These are phyloP conservation scores for Drosophila gaucha DNA, from an alignment of 2,888 invertebrate genomes.

Conservation along the genomic window DNA sequence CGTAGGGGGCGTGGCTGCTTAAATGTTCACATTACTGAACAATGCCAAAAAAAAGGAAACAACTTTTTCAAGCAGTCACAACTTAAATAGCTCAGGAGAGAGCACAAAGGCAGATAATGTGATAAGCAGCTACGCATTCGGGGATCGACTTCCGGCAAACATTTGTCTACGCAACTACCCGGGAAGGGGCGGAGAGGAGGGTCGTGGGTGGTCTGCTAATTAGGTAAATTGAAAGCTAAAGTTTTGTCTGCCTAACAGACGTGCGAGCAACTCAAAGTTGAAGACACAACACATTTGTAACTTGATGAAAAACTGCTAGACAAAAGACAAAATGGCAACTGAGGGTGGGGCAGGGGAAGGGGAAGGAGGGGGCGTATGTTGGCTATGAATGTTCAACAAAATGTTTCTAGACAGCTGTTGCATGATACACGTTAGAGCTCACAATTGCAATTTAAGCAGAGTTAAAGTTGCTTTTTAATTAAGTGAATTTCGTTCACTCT, in stretches of 20 bases:
- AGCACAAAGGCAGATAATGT: constrained; percentile 51
- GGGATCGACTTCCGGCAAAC: constrained; percentile 20
- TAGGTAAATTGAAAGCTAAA: constrained; percentile 73
- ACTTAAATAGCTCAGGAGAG: constrained; percentile 55
- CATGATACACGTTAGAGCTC: background rate
- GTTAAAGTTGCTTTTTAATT: constrained; percentile 7
- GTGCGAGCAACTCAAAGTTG: constrained; percentile 17
- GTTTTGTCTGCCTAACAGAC: constrained; percentile 39
- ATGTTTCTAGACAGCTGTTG: constrained; percentile 1
- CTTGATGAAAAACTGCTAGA: constrained; percentile 9
- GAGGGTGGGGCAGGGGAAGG: background rate
- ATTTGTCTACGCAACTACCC: constrained; percentile 26
- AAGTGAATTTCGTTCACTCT: background rate
- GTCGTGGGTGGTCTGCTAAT: constrained; percentile 45
- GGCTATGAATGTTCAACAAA: background rate
- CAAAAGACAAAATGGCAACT: constrained; percentile 2
- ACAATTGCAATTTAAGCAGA: background rate
- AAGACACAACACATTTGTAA: constrained; percentile 16
- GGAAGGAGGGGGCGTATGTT: background rate
- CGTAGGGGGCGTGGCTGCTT: constrained; percentile 6
- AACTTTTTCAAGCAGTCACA: constrained; percentile 45
- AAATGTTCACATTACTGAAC: constrained; percentile 22
- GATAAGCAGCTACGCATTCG: constrained; percentile 55
- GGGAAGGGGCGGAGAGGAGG: background rate
- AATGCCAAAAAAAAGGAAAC: constrained; percentile 28